phyloP scores from a whole-genome alignment of 2,113 vertebrate genomes.

The Australoheros scitulus region DNA sequence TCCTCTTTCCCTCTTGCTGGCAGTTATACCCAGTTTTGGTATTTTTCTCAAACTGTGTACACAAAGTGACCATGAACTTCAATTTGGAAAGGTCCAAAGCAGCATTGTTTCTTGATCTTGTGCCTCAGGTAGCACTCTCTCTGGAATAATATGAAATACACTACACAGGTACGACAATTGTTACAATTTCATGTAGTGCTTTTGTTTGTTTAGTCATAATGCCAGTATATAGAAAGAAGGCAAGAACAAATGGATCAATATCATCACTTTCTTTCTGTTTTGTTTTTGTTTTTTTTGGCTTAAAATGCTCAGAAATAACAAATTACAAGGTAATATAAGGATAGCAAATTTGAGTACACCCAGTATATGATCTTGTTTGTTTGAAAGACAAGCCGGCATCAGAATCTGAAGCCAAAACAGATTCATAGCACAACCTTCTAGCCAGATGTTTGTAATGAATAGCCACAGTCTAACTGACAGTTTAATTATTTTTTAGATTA shows the following conservation, averaged over 20 bases:
- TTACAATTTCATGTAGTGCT: not conserved
- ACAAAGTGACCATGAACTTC: conserved; percentile 48
- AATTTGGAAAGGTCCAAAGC: conserved; percentile 33
- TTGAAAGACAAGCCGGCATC: conserved; percentile 31
- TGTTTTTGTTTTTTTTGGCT: not conserved
- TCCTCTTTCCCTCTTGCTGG: conserved; percentile 9
- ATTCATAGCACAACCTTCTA: conserved; percentile 35
- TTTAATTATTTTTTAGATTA: conserved; percentile 63
- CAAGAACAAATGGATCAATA: not conserved
- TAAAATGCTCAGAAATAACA: conserved; percentile 16
- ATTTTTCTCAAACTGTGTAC: conserved; percentile 20
- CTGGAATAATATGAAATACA: conserved; percentile 28
- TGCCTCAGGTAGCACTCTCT: conserved; percentile 6
- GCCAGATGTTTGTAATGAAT: conserved; percentile 62
- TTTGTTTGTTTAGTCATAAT: conserved; percentile 30
- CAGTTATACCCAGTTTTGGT: conserved; percentile 34
- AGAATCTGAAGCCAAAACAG: conserved; percentile 27
- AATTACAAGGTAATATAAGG: conserved; percentile 11
- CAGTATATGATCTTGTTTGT: not conserved
- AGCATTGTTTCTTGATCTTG: conserved; percentile 27
- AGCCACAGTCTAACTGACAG: conserved; percentile 46
- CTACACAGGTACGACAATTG: not conserved
- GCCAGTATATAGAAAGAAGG: conserved; percentile 21
- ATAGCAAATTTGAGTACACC: not conserved
- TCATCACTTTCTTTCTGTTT: not conserved